A percentile compares a stretch with the other conserved stretches of the same genome.
These are phyloP conservation scores for Eurystomus glaucurus DNA, from an alignment of 2,797 vertebrate genomes.

Conservation along the genomic window DNA sequence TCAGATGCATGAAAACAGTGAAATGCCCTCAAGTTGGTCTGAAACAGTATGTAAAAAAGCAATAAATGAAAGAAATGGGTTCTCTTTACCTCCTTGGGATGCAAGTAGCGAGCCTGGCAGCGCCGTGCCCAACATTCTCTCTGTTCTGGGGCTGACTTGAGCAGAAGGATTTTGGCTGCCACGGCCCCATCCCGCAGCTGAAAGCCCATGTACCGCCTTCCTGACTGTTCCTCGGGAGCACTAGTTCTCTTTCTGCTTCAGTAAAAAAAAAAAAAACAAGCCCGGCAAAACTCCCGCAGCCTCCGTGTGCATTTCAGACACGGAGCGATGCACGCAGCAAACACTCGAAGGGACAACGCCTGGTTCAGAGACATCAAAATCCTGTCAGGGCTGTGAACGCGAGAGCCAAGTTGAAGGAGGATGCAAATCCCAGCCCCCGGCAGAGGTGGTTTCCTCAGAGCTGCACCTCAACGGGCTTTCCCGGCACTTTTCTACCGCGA, in stretches of 20 bases:
- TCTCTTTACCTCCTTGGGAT: background rate
- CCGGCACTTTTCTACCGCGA: background rate
- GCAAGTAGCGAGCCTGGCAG: background rate
- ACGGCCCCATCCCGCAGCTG: background rate
- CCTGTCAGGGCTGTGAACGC: conserved; percentile 11
- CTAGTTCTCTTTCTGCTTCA: background rate
- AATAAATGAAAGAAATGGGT: background rate
- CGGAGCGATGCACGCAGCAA: conserved; percentile 41
- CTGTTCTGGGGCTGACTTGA: background rate
- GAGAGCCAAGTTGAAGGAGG: background rate
- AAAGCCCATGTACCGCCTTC: background rate
- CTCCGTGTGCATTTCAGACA: conserved; percentile 11
- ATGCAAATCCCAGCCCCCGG: conserved; percentile 6
- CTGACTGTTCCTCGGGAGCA: background rate
- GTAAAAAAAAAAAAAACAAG: background rate
- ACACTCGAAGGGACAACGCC: conserved; percentile 35
- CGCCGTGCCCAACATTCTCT: background rate
- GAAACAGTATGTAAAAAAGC: background rate
- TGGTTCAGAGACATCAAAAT: conserved; percentile 28
- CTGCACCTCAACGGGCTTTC: background rate
- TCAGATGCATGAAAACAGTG: background rate
- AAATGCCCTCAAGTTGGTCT: background rate
- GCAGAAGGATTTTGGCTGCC: background rate
- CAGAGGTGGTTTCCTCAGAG: background rate
- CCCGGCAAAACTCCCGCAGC: background rate